Percentiles rank a stretch among this genome's conserved stretches.
Conservation (phyloP, 2,113 vertebrate genomes). For the Mormyrus iriodes region DNA sequence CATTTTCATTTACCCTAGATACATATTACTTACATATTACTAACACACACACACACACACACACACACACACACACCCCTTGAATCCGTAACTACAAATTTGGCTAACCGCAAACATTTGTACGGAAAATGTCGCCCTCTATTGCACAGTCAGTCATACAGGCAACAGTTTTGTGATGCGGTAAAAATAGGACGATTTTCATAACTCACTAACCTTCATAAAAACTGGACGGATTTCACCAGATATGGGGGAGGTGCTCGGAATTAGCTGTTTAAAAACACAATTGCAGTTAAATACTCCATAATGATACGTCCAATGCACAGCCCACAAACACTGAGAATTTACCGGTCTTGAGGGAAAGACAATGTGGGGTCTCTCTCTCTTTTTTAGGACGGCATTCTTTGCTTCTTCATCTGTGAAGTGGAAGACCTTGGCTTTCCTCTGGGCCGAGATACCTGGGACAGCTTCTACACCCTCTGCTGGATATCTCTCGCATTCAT, state of each 20-base stretch:
- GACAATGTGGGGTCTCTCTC: conserved; percentile 5
- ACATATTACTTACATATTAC: background rate
- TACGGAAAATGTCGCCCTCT: conserved; percentile 40
- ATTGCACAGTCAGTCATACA: conserved; percentile 29
- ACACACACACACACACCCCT: background rate
- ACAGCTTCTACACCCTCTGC: background rate
- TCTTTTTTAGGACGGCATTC: conserved; percentile 41
- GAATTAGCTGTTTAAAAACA: conserved; percentile 2
- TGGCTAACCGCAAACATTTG: background rate
- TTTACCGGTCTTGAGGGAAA: conserved; percentile 38
- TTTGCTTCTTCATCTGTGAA: conserved; percentile 35
- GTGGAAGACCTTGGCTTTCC: conserved; percentile 46
- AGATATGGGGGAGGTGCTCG: background rate
- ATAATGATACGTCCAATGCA: background rate
- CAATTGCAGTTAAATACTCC: background rate
- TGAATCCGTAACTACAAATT: background rate
- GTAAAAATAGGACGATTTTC: background rate
- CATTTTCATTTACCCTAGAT: background rate
- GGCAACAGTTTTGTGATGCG: background rate
- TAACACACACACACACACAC: background rate
- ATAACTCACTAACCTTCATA: conserved; percentile 13
- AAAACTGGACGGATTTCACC: background rate
- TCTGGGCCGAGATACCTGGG: background rate
- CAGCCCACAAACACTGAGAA: background rate
- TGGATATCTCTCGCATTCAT: background rate